These are phyloP conservation scores for Talpa occidentalis DNA, from an alignment of 2,113 vertebrate genomes.

Conservation along the genomic window DNA sequence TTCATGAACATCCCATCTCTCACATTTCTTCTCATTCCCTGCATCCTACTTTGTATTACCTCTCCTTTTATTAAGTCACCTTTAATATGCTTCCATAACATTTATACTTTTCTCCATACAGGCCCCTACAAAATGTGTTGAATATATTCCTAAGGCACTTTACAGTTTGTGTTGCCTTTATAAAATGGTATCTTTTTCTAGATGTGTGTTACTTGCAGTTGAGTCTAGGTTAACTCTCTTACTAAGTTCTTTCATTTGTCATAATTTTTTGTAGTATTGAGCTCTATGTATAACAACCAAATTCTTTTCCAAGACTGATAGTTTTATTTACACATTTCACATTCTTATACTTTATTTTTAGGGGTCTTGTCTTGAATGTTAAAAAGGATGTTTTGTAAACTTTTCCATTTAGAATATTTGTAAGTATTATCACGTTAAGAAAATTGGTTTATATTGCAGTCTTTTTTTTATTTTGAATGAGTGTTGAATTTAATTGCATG, in stretches of 20 bases:
- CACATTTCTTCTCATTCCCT: not conserved
- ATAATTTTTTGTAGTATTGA: not conserved
- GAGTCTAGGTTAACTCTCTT: not conserved
- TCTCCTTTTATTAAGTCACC: not conserved
- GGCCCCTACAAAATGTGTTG: not conserved
- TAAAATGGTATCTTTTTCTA: not conserved
- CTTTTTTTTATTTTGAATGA: not conserved
- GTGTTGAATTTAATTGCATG: not conserved
- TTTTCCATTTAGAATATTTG: not conserved
- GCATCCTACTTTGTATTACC: not conserved
- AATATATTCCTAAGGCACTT: not conserved
- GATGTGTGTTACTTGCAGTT: not conserved
- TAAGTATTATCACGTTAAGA: not conserved
- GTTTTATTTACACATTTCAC: conserved; percentile 51
- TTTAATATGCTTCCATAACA: not conserved
- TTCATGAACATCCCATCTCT: not conserved
- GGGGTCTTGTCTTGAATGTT: not conserved
- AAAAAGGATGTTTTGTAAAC: not conserved
- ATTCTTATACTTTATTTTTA: conserved; percentile 29
- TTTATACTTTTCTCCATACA: not conserved
- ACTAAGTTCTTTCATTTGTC: not conserved
- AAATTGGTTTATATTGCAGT: not conserved
- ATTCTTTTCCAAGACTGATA: conserved; percentile 43
- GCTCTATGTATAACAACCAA: conserved; percentile 29
- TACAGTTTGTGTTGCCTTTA: not conserved